Conservation (phyloP, 2,888 invertebrate genomes). For the Cephalotes varians region DNA sequence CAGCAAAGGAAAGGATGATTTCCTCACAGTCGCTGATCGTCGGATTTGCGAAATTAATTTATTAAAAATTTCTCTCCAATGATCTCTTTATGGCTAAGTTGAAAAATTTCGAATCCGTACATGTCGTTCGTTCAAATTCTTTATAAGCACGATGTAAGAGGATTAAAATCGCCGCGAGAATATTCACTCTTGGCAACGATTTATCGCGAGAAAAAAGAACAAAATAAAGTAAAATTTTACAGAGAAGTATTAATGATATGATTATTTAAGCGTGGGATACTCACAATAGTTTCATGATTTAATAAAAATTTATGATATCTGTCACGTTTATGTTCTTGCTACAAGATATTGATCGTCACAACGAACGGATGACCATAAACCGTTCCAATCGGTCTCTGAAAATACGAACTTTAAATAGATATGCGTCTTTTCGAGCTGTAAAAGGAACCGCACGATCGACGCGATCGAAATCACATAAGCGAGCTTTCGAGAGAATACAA, state of each 20-base stretch:
- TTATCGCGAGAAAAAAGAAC: slow-evolving; percentile 1
- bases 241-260: neutral
- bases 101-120: slow-evolving; percentile 1
- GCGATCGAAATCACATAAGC: neutral
- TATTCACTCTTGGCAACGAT: slow-evolving; percentile 10
- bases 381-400: neutral
- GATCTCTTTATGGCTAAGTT: neutral
- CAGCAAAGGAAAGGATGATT: neutral
- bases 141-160: slow-evolving; percentile 4
- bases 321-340: slow-evolving; percentile 1
- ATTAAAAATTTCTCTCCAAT: neutral
- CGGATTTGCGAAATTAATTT: neutral
- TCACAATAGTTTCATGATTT: neutral
- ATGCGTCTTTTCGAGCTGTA: neutral
- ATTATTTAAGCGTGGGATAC: neutral
- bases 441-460: neutral
- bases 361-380: neutral
- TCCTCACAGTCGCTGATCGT: neutral
- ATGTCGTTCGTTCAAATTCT: neutral
- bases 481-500: slow-evolving; percentile 16
- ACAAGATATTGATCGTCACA: neutral
- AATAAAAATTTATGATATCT: neutral
- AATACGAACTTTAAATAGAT: slow-evolving; percentile 1
- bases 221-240: slow-evolving; percentile 5
- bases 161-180: slow-evolving; percentile 13